A percentile compares a stretch with the other conserved stretches of the same genome.
These are phyloP conservation scores for Falco rusticolus DNA, from an alignment of 2,797 vertebrate genomes.

Conservation along the genomic window DNA sequence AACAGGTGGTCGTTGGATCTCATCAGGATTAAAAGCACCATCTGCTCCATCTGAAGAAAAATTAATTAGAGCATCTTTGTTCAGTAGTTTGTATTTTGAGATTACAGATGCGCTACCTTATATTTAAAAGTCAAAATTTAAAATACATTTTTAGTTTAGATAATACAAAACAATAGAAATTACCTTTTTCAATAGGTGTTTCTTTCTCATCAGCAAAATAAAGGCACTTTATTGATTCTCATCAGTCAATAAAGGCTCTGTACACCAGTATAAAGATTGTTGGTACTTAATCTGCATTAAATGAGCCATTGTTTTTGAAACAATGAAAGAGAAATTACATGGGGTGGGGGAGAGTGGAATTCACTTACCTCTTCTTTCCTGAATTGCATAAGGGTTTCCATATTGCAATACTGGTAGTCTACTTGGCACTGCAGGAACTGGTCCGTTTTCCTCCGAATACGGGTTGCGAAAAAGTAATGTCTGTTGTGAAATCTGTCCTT, in stretches of 20 bases:
- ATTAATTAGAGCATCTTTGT: not conserved
- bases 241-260: not conserved
- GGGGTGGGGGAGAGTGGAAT: not conserved
- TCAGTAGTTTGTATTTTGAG: not conserved
- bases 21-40: slow-evolving; percentile 91
- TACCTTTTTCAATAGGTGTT: not conserved
- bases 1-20: slow-evolving; percentile 90
- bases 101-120: not conserved
- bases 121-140: not conserved
- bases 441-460: slow-evolving; percentile 83
- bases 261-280: not conserved
- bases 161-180: not conserved
- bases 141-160: not conserved
- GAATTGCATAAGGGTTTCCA: slow-evolving; percentile 90
- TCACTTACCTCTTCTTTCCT: slow-evolving; percentile 81
- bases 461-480: slow-evolving; percentile 85
- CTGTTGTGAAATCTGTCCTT: slow-evolving; percentile 76
- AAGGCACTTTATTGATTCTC: not conserved
- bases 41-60: slow-evolving; percentile 87
- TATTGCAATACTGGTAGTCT: slow-evolving; percentile 88
- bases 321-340: not conserved
- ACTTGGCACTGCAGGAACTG: slow-evolving; percentile 82
- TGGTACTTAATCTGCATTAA: not conserved
- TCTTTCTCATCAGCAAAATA: not conserved
- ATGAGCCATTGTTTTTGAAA: not conserved